A percentile compares a stretch with the other conserved stretches of the same genome.
Evolutionary conservation across 2,888 invertebrate species (phyloP).

Genomic region (Cephus runcator): DNA sequence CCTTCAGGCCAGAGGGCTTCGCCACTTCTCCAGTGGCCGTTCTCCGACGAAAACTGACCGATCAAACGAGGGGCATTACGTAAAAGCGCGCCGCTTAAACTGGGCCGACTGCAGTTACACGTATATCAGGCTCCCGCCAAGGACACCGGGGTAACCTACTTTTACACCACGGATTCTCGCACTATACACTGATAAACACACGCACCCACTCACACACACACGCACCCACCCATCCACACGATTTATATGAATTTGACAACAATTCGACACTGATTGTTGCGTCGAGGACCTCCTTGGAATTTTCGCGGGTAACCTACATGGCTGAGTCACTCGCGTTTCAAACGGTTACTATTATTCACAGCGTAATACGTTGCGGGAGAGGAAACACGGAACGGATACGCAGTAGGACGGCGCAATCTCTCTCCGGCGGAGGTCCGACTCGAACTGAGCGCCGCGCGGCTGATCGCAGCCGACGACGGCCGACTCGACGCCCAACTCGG

Average conservation of each 20-base stretch:
- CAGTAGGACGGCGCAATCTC: slow-evolving; percentile 39
- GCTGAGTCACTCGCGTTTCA: neutral
- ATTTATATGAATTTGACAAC: neutral
- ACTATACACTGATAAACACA: slow-evolving; percentile 12
- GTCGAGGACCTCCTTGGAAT: neutral
- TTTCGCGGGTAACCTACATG: neutral
- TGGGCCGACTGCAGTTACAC: slow-evolving; percentile 27
- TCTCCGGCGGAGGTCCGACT: slow-evolving; percentile 56
- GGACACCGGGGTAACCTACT: slow-evolving; percentile 39
- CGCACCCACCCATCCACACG: neutral
- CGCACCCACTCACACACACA: slow-evolving; percentile 13
- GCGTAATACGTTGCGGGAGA: slow-evolving; percentile 16
- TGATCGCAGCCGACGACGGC: slow-evolving; percentile 50
- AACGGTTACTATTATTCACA: neutral
- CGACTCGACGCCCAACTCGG: slow-evolving; percentile 16
- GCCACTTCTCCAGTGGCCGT: neutral
- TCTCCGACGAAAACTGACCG: neutral
- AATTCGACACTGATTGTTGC: neutral
- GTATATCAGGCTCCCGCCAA: slow-evolving; percentile 33
- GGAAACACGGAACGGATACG: slow-evolving; percentile 23
- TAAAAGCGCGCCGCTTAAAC: slow-evolving; percentile 49
- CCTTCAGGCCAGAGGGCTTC: neutral
- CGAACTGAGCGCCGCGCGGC: slow-evolving; percentile 56
- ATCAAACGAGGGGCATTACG: slow-evolving; percentile 39
- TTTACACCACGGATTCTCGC: slow-evolving; percentile 18